Evolutionary conservation across 2,888 invertebrate genomes (phyloP), one percentile per base, ranked within the genome.

Genomic region (Ganaspis brasiliensis): DNA sequence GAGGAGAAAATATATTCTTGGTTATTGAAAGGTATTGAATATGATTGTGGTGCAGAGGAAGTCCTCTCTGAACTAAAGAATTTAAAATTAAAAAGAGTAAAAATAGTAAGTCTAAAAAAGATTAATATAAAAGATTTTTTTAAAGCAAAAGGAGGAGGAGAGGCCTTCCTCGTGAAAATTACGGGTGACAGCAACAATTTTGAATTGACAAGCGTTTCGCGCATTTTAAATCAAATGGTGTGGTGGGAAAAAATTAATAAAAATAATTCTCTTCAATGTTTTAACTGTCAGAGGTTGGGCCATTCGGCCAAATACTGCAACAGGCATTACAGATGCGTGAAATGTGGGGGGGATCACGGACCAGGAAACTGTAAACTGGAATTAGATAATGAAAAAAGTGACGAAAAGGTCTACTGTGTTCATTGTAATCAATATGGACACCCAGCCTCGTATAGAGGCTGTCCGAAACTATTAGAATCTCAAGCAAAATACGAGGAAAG

Each of bases 391-490:
- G 31, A 6, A 4, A 31, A 31, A 31, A 56, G n/a, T n/a, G n/a
- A n/a, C 12, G 31, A 5, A 26, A n/a, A 6, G 1, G 8, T 26
- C 3, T 75, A 40, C 14, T 76, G 76, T 26, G 70, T 57, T 10
- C 73, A 76, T 35, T 76, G 73, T 26, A 74, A 59, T n/a, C n/a
- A n/a, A n/a, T n/a, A n/a, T 16, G 74, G 71, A 1, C 77, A 77
- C 21, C 73, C 76, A 0, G 76, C 73, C 0, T 57, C 73, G 1
- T 76, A 73, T 24, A 73, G 49, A 73, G 76, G 73, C 8, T 76
- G 76, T 57, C 40, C 49, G 24, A 35, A 63, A 26, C 55, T 49
- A 12, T 14, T 37, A 71, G 52, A 40, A 40, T 14, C 12, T 10
- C 6, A 31, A 9, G 8, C 3, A 26, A 26, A 26, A 59, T 4